A percentile compares a stretch with the other conserved stretches of the same genome.
Conservation (phyloP, 2,113 vertebrate species). For the Chionodraco myersi region DNA sequence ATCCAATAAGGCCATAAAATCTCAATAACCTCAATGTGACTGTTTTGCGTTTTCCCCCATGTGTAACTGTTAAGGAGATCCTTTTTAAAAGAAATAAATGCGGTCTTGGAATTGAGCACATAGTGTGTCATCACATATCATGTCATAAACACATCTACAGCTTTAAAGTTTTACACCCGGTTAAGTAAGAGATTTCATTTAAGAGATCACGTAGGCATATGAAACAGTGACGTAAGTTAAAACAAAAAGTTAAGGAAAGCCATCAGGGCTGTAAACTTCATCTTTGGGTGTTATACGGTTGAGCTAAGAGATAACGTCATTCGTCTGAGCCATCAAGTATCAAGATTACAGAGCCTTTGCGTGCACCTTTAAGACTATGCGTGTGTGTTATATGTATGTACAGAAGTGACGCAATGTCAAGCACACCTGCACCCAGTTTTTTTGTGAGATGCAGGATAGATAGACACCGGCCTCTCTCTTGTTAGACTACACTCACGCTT, state of each 20-base stretch:
- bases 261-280: background rate
- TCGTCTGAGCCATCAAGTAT: background rate
- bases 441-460: slow-evolving; percentile 50
- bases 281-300: slow-evolving; percentile 5
- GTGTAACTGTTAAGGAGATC: slow-evolving; percentile 2
- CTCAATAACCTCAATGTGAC: slow-evolving; percentile 1
- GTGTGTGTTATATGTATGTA: slow-evolving; percentile 3
- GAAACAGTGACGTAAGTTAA: slow-evolving; percentile 15
- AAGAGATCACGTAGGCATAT: slow-evolving; percentile 8
- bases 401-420: slow-evolving; percentile 54
- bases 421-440: slow-evolving; percentile 64
- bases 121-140: too few species aligned
- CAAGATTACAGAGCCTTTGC: slow-evolving; percentile 2
- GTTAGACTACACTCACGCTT: slow-evolving; percentile 38
- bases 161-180: background rate
- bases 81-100: slow-evolving; percentile 10
- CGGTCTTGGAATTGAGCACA: background rate
- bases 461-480: slow-evolving; percentile 35
- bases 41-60: background rate
- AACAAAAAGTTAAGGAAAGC: slow-evolving; percentile 30
- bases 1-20: background rate
- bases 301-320: slow-evolving; percentile 43
- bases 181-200: slow-evolving; percentile 2
- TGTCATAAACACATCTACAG: slow-evolving; percentile 14
- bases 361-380: slow-evolving; percentile 10